Conservation (phyloP, 1,140 invertebrate genomes). For the Diabrotica undecimpunctata region DNA sequence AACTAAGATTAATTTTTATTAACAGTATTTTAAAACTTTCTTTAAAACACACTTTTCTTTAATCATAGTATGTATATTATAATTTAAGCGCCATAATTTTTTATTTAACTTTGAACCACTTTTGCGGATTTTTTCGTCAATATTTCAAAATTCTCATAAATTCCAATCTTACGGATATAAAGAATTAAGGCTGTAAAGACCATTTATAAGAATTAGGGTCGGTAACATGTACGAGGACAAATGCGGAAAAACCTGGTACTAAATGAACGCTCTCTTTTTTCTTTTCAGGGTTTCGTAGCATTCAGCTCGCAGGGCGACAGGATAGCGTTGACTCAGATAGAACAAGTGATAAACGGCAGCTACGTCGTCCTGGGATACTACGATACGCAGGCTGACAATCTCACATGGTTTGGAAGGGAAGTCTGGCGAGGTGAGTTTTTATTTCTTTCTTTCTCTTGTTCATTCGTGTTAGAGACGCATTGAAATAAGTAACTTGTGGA, state of each 20-base stretch:
- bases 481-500: too few relatives aligned
- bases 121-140: background rate
- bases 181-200: constrained; percentile 2
- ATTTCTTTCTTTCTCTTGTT: background rate
- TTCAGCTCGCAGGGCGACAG: constrained; percentile 97
- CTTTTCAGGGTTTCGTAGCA: constrained; percentile 79
- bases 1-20: too few relatives aligned
- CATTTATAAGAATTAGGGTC: background rate
- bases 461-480: too few relatives aligned
- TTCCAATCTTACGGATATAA: background rate
- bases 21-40: too few relatives aligned
- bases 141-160: background rate
- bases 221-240: background rate
- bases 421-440: constrained; percentile 74
- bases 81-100: too few relatives aligned
- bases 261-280: constrained; percentile 29
- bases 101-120: too few relatives aligned
- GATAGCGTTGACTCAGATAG: constrained; percentile 97
- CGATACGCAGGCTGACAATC: constrained; percentile 90
- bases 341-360: constrained; percentile 93
- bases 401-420: constrained; percentile 88
- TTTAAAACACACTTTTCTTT: too few relatives aligned
- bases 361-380: constrained; percentile 96
- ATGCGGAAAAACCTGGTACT: background rate
- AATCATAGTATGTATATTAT: too few relatives aligned